Conservation (phyloP, 1,140 invertebrate genomes). For the Zophobas morio region DNA sequence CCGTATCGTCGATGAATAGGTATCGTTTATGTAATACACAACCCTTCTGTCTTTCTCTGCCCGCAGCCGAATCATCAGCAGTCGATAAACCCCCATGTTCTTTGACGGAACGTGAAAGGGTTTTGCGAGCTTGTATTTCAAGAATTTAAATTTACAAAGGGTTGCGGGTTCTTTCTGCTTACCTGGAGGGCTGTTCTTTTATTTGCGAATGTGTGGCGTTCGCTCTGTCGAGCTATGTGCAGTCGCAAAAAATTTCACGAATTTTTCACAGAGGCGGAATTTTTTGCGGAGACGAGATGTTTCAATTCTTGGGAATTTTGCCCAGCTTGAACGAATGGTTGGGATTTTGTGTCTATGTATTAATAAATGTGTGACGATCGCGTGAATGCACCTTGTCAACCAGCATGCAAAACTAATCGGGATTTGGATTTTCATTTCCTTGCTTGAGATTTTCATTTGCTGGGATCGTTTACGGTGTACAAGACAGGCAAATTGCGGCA, state of each 20-base stretch:
- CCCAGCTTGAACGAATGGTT: background rate
- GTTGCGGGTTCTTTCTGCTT: constrained; percentile 56
- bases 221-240: constrained; percentile 5
- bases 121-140: constrained; percentile 54
- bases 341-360: constrained; percentile 20
- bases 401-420: constrained; percentile 21
- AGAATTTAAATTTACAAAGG: constrained; percentile 60
- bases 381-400: constrained; percentile 42
- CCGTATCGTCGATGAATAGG: constrained; percentile 58
- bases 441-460: constrained; percentile 20
- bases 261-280: constrained; percentile 13
- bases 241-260: constrained; percentile 27
- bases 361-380: constrained; percentile 34
- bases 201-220: constrained; percentile 38
- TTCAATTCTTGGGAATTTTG: background rate
- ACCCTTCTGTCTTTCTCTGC: constrained; percentile 25
- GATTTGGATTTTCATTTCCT: constrained; percentile 35
- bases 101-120: constrained; percentile 56
- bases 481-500: constrained; percentile 23
- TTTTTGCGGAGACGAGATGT: background rate
- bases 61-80: constrained; percentile 41
- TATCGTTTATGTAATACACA: constrained; percentile 56
- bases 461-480: background rate
- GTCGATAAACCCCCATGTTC: constrained; percentile 53
- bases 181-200: constrained; percentile 53